Base-by-base conservation (phyloP, 2,113 vertebrate genomes). In the Erythrocercus mccallii region DNA sequence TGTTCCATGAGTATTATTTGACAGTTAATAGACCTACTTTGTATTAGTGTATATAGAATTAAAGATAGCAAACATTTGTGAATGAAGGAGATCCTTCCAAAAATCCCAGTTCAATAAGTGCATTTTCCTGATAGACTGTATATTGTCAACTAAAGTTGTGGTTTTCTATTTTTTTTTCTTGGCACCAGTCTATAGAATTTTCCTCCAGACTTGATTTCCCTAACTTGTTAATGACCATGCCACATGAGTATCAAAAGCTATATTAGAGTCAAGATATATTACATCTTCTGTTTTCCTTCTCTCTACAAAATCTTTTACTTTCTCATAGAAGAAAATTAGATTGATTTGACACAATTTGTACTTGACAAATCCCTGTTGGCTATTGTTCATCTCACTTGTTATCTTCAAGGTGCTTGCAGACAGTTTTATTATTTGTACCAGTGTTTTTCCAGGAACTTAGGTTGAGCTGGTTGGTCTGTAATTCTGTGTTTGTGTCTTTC, bases 311-410 rank as follows among this genome's bases (percentile, higher is more conserved):
- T 47, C 56, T 69, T n/a, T 65, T 93, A 57, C 40, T 8, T 51
- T 92, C 57, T 88, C 48, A 38, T 14, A 69, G 57, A 95, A 80
- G 50, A 86, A 93, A 94, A 94, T 86, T 73, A 86, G 66, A 86
- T 77, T 90, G 61, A 92, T 88, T 86, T 80, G 66, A 69, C 37
- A 65, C 11, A 86, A 61, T 90, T 73, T 88, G 61, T 58, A 58
- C 68, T 81, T 83, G 76, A 90, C n/a, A 96, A 93, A 93, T 83
- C 68, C 66, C 42, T 80, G 35, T 27, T 80, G 71, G n/a, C 54
- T 88, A 37, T 72, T 79, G 42, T 74, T 90, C 54, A 50, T 83
- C 31, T 86, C 23, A 45, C 54, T 82, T 90, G 54, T 88, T 86
- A 76, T 73, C 53, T 80, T 92, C 54, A 92, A 80, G 76, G 92